Evolutionary conservation across 37 sponge, comb jelly and placozoan species (phyloP).

Genomic region (Crambe crambe): DNA sequence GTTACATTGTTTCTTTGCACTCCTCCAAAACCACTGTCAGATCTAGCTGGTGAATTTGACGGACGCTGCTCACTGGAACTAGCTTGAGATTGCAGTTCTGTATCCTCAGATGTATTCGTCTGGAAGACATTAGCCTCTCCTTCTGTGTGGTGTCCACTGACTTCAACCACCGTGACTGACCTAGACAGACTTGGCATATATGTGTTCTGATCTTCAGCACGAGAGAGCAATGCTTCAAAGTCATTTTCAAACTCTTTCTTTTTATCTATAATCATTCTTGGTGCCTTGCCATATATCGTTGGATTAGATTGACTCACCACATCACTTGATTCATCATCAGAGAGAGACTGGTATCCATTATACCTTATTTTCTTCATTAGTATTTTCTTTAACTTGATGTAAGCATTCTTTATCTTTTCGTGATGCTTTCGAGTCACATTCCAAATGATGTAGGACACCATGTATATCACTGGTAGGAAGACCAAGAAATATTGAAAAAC

Average conservation of each 20-base stretch:
- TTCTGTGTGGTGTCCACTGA: background rate
- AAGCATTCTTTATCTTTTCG: background rate
- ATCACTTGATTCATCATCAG: background rate
- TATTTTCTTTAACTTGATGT: too few relatives aligned
- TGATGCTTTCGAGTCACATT: background rate
- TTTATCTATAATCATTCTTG: too few relatives aligned
- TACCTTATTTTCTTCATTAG: too few relatives aligned
- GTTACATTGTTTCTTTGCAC: too few relatives aligned
- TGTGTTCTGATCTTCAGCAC: constrained; percentile 21
- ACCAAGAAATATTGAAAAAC: constrained; percentile 28
- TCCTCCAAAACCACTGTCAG: too few relatives aligned
- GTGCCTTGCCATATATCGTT: too few relatives aligned
- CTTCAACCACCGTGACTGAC: background rate
- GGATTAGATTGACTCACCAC: background rate
- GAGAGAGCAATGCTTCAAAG: background rate
- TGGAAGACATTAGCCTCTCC: background rate
- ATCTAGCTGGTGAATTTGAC: too few relatives aligned
- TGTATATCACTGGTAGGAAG: constrained; percentile 36
- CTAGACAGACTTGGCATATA: constrained; percentile 19
- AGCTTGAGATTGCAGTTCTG: too few relatives aligned
- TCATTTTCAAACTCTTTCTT: background rate
- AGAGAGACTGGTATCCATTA: too few relatives aligned
- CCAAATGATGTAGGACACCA: constrained; percentile 33
- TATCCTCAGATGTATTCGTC: too few relatives aligned
- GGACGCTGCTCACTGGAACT: too few relatives aligned